phyloP scores from a whole-genome alignment of 1,140 invertebrate species.

The Limonius californicus region DNA sequence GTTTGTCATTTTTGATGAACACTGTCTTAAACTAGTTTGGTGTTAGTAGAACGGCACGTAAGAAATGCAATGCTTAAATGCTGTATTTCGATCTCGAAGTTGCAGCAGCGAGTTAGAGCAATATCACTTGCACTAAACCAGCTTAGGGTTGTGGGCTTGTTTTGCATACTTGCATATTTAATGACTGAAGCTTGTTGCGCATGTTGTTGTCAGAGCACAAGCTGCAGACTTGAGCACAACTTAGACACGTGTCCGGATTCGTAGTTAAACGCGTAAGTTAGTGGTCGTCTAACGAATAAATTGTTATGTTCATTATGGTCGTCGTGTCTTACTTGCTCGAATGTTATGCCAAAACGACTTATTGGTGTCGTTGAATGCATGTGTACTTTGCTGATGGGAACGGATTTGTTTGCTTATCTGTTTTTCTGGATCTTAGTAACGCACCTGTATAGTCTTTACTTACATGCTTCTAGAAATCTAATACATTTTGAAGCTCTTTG shows the following conservation, averaged over 20 bases:
- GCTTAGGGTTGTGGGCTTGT: slow-evolving; percentile 19
- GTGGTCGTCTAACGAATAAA: slow-evolving; percentile 26
- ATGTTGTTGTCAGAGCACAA: slow-evolving; percentile 25
- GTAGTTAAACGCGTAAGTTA: slow-evolving; percentile 32
- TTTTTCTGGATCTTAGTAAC: slow-evolving; percentile 17
- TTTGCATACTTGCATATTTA: slow-evolving; percentile 36
- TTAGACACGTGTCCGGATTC: slow-evolving; percentile 27
- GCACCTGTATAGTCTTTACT: slow-evolving; percentile 11
- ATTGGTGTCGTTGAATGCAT: slow-evolving; percentile 22
- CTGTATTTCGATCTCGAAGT: no score
- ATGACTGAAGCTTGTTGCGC: slow-evolving; percentile 31
- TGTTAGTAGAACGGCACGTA: no score
- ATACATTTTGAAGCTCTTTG: neutral
- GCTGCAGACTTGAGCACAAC: slow-evolving; percentile 11
- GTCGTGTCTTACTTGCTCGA: slow-evolving; percentile 27
- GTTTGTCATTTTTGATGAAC: no score
- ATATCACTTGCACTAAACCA: slow-evolving; percentile 19
- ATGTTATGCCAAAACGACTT: slow-evolving; percentile 27
- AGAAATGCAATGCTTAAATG: no score
- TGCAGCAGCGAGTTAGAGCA: neutral
- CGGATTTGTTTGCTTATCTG: slow-evolving; percentile 23
- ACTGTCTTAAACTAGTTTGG: no score
- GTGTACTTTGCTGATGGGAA: slow-evolving; percentile 19
- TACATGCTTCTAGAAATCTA: slow-evolving; percentile 19
- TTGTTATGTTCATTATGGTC: slow-evolving; percentile 34